phyloP scores from a whole-genome alignment of 2,888 invertebrate species.

The Scaptomyza reducta region DNA sequence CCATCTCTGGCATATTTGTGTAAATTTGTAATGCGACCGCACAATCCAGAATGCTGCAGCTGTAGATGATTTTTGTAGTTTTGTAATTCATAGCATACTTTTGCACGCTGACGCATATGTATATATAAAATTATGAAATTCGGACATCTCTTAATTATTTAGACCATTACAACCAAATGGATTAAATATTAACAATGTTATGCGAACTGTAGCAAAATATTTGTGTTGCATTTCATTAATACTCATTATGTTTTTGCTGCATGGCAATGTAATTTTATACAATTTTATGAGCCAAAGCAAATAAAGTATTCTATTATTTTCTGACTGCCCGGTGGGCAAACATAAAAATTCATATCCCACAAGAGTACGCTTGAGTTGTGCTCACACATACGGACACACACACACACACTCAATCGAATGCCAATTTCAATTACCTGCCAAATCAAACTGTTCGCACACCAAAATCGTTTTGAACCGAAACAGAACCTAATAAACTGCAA shows the following conservation, averaged over 20 bases:
- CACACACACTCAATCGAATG: slow-evolving; percentile 11
- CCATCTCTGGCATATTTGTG: slow-evolving; percentile 10
- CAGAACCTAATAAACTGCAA: slow-evolving; percentile 50
- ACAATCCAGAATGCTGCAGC: slow-evolving; percentile 2
- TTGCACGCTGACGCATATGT: background rate
- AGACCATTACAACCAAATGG: slow-evolving; percentile 62
- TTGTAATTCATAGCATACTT: slow-evolving; percentile 41
- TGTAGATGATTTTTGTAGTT: slow-evolving; percentile 2
- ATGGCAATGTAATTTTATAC: slow-evolving; percentile 31
- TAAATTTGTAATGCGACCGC: slow-evolving; percentile 8
- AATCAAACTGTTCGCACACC: slow-evolving; percentile 39
- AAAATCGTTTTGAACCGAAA: slow-evolving; percentile 21
- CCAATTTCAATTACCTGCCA: slow-evolving; percentile 63
- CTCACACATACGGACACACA: slow-evolving; percentile 8
- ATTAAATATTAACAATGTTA: slow-evolving; percentile 64
- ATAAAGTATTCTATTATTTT: slow-evolving; percentile 67
- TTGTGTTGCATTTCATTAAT: slow-evolving; percentile 34
- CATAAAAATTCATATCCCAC: slow-evolving; percentile 71
- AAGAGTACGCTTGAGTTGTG: slow-evolving; percentile 54
- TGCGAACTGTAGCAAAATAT: slow-evolving; percentile 22
- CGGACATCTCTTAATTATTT: slow-evolving; percentile 65
- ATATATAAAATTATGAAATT: slow-evolving; percentile 43
- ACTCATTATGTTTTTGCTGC: slow-evolving; percentile 19
- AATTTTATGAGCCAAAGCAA: slow-evolving; percentile 31
- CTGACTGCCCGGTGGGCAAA: slow-evolving; percentile 29